Base-by-base conservation (phyloP, 53 echinoderm and acorn worm genomes). In the Apostichopus leukothele region DNA sequence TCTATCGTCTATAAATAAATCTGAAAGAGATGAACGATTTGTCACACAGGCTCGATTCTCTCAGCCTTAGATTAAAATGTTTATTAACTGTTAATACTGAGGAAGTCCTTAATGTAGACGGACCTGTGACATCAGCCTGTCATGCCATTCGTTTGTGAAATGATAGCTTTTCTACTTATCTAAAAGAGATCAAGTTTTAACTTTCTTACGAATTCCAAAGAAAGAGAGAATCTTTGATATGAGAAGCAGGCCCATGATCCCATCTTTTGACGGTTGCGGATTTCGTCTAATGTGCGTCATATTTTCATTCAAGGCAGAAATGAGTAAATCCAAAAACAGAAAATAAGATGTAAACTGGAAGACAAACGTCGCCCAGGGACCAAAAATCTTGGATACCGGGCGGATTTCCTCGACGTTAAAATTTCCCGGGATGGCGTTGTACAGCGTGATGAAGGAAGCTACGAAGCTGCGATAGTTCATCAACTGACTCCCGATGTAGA, bases 141-240 rank as follows among this genome's bases (percentile, higher is more conserved):
- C 39, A 3, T 2, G 39, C 39, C 39, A 39, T 39, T 3, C 39
- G 57, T 9, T 57, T 57, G 57, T 57, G 57, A 57, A 57, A 57
- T 57, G 4, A 7, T 57, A 1, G 57, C 57, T 1, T 57, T 57
- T 57, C 57, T 57, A 5, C 39, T 57, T 9, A 7, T 57, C 10
- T 57, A 1, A 0, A 1, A 9, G 57, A 57, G 57, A 57, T 57
- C 57, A 7, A 5, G 39, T 10, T 51, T 86, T 86, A 51, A 89
- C 89, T 76, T 53, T 86, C 74, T 92, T 80, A 18, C 77, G 89
- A 16, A 96, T 93, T 9, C 96, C 96, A 76, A 96, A 83, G 75
- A 93, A 86, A 5, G 96, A 96, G 21, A 94, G 89, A 8, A 96
- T 87, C 77, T 96, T 96, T 71, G 92, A 92, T 12, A 93, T 77